Evolutionary conservation across 2,888 invertebrate genomes (phyloP).

Genomic region (Eremobia ochroleuca): DNA sequence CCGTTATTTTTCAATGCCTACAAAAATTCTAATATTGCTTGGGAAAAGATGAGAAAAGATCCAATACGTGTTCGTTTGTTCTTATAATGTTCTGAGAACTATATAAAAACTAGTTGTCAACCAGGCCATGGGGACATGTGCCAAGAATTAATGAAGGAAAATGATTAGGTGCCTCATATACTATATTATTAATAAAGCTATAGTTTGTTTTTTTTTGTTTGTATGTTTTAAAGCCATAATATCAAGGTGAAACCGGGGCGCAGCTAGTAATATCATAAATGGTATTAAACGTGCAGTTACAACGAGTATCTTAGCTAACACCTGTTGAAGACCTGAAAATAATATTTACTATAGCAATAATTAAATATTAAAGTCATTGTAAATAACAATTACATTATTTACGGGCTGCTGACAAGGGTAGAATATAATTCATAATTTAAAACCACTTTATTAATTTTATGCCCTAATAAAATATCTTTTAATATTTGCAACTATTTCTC

Average conservation of each 20-base stretch:
- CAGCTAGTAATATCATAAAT: too few relatives aligned
- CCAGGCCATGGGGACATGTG: not conserved
- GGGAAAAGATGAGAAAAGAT: slow-evolving; percentile 40
- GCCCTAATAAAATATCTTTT: not conserved
- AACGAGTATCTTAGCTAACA: not conserved
- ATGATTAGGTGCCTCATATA: not conserved
- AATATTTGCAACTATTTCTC: not conserved
- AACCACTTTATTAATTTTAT: not conserved
- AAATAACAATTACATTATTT: slow-evolving; percentile 8
- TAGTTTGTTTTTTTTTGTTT: too few relatives aligned
- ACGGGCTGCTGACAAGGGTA: slow-evolving; percentile 4
- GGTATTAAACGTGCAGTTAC: not conserved
- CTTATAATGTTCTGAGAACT: slow-evolving; percentile 32
- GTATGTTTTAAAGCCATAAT: too few relatives aligned
- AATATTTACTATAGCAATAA: not conserved
- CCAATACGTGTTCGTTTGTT: slow-evolving; percentile 27
- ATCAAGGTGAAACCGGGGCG: too few relatives aligned
- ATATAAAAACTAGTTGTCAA: slow-evolving; percentile 12
- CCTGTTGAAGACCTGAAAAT: slow-evolving; percentile 9
- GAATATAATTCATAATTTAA: not conserved
- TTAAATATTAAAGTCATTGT: not conserved
- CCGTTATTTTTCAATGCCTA: slow-evolving; percentile 23
- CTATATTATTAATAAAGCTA: too few relatives aligned
- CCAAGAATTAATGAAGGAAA: not conserved
- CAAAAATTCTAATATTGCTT: slow-evolving; percentile 14